Evolutionary conservation across 2,888 invertebrate species (phyloP).

Genomic region (Sipha maydis): DNA sequence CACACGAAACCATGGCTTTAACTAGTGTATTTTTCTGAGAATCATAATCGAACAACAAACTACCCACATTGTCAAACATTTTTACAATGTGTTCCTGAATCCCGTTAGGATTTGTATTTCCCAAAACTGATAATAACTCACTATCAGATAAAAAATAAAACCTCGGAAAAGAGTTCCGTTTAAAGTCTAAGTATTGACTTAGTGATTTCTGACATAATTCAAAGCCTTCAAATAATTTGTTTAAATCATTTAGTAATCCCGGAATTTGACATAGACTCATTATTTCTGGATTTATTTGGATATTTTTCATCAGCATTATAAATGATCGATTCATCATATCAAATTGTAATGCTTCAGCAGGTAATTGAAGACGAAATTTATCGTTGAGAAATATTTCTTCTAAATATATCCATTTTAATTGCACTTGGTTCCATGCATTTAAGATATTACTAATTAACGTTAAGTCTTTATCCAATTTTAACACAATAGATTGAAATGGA

Average conservation of each 20-base stretch:
- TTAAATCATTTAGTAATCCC: slow-evolving; percentile 81
- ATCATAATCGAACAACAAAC: slow-evolving; percentile 68
- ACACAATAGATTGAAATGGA: slow-evolving; percentile 84
- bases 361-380: slow-evolving; percentile 86
- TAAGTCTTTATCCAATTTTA: slow-evolving; percentile 85
- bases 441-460: slow-evolving; percentile 86
- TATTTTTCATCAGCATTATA: slow-evolving; percentile 85
- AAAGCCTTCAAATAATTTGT: slow-evolving; percentile 77
- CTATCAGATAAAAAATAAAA: slow-evolving; percentile 96
- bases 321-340: slow-evolving; percentile 87
- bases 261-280: slow-evolving; percentile 80
- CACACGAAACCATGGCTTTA: slow-evolving; percentile 86
- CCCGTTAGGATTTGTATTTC: slow-evolving; percentile 83
- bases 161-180: slow-evolving; percentile 86
- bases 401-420: slow-evolving; percentile 90
- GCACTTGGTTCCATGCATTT: slow-evolving; percentile 87
- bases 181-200: slow-evolving; percentile 88
- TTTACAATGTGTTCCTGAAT: slow-evolving; percentile 95
- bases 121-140: slow-evolving; percentile 87
- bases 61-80: slow-evolving; percentile 74
- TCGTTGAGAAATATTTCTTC: slow-evolving; percentile 93
- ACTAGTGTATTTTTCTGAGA: slow-evolving; percentile 75
- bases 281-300: slow-evolving; percentile 82
- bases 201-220: slow-evolving; percentile 92
- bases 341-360: slow-evolving; percentile 90